Conservation (phyloP, 2,113 vertebrate genomes). For the Mustela nigripes region DNA sequence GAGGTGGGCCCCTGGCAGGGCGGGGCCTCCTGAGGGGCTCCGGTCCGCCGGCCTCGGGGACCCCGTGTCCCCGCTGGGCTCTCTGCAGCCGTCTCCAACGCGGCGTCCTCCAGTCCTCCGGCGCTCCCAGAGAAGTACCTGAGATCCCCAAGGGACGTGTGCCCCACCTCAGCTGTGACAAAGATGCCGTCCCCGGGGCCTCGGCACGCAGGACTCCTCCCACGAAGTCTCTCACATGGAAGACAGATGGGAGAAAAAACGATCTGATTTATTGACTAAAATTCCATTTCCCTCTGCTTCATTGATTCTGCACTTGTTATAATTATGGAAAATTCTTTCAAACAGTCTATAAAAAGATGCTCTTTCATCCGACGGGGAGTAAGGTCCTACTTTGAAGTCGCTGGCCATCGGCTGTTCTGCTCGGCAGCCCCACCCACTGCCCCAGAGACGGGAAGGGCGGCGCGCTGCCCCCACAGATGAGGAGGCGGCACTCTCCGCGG, state of each 20-base stretch:
- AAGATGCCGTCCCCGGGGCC: conserved; percentile 75
- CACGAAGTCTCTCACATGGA: conserved; percentile 75
- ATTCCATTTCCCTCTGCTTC: conserved; percentile 75
- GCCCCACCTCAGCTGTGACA: conserved; percentile 69
- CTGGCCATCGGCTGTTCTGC: not conserved
- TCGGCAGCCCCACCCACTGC: conserved; percentile 42
- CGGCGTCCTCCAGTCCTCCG: conserved; percentile 72
- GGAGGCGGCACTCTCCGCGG: not conserved
- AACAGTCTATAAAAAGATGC: conserved; percentile 62
- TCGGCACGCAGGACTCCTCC: conserved; percentile 75
- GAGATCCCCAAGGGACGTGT: conserved; percentile 79
- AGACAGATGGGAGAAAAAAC: conserved; percentile 81
- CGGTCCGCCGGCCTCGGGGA: accelerated
- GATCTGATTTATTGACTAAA: conserved; percentile 72
- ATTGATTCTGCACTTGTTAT: conserved; percentile 74
- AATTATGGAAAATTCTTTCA: conserved; percentile 62
- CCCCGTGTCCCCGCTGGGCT: accelerated
- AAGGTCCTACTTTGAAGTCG: conserved; percentile 46
- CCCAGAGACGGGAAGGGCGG: conserved; percentile 17
- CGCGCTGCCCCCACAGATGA: accelerated
- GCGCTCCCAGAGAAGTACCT: conserved; percentile 79
- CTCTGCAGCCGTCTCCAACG: conserved; percentile 67
- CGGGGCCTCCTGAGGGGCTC: accelerated
- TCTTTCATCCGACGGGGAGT: conserved; percentile 62
- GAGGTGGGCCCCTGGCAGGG: accelerated